phyloP scores from a whole-genome alignment of 1,140 invertebrate genomes.

The Achroia grisella region DNA sequence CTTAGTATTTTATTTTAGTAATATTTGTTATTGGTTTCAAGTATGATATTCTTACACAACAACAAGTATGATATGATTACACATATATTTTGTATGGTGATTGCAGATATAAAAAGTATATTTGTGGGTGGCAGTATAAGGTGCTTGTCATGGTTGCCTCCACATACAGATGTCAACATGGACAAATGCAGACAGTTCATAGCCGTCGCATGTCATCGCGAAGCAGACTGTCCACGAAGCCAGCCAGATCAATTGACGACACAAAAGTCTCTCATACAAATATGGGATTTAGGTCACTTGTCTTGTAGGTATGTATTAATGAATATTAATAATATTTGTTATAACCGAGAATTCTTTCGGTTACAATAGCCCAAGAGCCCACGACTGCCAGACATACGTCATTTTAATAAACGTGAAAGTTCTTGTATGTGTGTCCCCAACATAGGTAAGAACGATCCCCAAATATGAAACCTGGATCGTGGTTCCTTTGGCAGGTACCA shows the following conservation, averaged over 20 bases:
- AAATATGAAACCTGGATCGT: too few relatives aligned
- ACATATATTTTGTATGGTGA: not conserved
- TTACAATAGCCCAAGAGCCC: too few relatives aligned
- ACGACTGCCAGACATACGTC: too few relatives aligned
- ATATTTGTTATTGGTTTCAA: too few relatives aligned
- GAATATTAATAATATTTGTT: not conserved
- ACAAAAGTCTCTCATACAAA: conserved; percentile 24
- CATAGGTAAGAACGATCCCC: too few relatives aligned
- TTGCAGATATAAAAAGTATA: conserved; percentile 5
- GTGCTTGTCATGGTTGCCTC: conserved; percentile 33
- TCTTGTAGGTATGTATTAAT: conserved; percentile 4
- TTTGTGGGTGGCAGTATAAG: conserved; percentile 37
- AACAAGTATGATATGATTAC: too few relatives aligned
- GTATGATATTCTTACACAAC: too few relatives aligned
- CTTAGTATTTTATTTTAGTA: too few relatives aligned
- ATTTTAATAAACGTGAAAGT: too few relatives aligned
- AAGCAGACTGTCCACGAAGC: conserved; percentile 24
- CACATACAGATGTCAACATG: not conserved
- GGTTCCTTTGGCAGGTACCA: too few relatives aligned
- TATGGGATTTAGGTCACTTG: conserved; percentile 38
- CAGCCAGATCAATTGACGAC: conserved; percentile 9
- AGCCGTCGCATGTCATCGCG: conserved; percentile 21
- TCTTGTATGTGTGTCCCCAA: too few relatives aligned
- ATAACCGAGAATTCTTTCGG: too few relatives aligned
- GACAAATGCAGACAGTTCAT: conserved; percentile 15